Base-by-base conservation (phyloP, 64 coral and sea anemone genomes). In the Hydrozoanthus tunicans region DNA sequence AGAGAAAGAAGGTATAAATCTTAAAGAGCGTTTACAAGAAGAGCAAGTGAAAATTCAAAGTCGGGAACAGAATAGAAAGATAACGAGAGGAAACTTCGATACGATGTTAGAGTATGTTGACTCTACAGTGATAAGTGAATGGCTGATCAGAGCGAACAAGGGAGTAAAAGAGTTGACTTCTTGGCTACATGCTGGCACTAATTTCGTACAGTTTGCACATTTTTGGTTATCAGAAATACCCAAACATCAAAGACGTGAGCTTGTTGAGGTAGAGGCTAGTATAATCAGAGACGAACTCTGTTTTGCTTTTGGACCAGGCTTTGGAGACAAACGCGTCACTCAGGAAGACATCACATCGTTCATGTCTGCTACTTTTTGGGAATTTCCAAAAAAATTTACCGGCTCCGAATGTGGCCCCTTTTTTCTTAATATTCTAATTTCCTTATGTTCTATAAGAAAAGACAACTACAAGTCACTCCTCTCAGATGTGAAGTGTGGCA, bases 181-280 rank as follows among this genome's bases (percentile, higher is more conserved):
- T 54, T 97, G 95, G 95, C 26, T 97, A 3, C 90, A 90, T 77
- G 61, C 57, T 13, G 66, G 57, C 51, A 88, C 82, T 60, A 97
- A 94, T 62, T 97, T 94, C 80, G 90, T 97, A n/a, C 81, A 83
- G 11, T 97, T 97, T 94, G 92, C 95, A 78, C 92, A 97, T 77
- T 97, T 97, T 77, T 97, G 95, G 95, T 23, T 97, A 26, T 88
- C 92, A 62, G 90, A 94, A 83, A 86, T 97, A 86, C 89, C 90
- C 54, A 80, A 77, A 76, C 75, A 59, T 63, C 91, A 94, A 82
- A 90, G 90, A 78, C 24, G 71, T n/a, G 89, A 97, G 54, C 69
- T 92, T 0, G 67, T 97, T 58, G 77, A 93, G 64, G 88, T 97
- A 75, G 95, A 97, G 70, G 86, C 79, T 53, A 81, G 92, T 27